These are phyloP conservation scores for Bolinopsis microptera DNA, from an alignment of 37 sponge, comb jelly and placozoan genomes.

Conservation along the genomic window DNA sequence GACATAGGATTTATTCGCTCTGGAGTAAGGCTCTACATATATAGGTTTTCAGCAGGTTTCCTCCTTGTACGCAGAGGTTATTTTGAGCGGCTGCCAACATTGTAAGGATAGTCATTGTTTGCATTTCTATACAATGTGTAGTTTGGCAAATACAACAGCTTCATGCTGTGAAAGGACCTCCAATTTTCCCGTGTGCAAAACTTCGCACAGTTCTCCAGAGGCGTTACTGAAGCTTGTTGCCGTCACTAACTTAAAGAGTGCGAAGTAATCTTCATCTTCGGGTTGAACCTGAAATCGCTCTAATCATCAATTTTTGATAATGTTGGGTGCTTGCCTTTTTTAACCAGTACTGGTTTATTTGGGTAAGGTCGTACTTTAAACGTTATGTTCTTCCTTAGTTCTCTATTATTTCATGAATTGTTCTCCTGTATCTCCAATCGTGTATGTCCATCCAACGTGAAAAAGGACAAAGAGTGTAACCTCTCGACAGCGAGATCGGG, in stretches of 20 bases:
- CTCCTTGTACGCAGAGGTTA: neutral
- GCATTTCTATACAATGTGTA: neutral
- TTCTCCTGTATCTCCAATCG: neutral
- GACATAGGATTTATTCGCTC: neutral
- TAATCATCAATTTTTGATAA: neutral
- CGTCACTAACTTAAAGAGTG: neutral
- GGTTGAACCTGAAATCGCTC: neutral
- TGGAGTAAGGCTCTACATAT: neutral
- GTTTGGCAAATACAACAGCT: neutral
- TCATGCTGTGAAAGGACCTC: conserved; percentile 30
- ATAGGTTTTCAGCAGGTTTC: neutral
- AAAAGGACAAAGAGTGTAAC: neutral
- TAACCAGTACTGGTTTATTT: neutral
- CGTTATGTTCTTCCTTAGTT: neutral
- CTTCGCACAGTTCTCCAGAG: neutral
- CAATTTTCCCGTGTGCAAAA: conserved; percentile 12
- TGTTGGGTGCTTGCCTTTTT: neutral
- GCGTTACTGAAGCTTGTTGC: neutral
- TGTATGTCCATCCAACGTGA: neutral
- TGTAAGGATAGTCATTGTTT: neutral
- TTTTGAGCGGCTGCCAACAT: neutral
- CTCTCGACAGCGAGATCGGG: neutral
- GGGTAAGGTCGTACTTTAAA: neutral
- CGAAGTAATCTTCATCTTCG: neutral
- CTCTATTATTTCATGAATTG: neutral